These are phyloP conservation scores for Poeciliopsis presidionis DNA, from an alignment of 2,797 vertebrate genomes.

Conservation along the genomic window DNA sequence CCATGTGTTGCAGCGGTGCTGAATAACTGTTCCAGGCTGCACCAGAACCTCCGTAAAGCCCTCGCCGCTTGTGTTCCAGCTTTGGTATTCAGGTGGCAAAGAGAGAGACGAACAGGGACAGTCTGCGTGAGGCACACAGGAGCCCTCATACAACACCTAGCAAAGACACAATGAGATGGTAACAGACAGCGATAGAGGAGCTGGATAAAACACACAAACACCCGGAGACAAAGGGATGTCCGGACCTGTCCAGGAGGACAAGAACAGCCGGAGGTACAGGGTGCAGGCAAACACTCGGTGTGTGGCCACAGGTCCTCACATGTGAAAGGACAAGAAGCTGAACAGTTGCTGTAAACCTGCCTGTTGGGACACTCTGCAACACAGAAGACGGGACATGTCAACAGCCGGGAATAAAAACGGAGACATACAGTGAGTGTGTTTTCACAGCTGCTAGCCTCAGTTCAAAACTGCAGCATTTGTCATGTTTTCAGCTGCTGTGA, in stretches of 20 bases:
- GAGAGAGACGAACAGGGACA: constrained; percentile 82
- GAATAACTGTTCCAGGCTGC: constrained; percentile 73
- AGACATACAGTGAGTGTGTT: background rate
- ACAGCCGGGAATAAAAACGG: background rate
- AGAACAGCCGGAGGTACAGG: constrained; percentile 83
- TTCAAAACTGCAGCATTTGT: too few relatives aligned
- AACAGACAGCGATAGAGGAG: background rate
- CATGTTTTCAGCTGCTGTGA: too few relatives aligned
- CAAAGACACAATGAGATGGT: background rate
- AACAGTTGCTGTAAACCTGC: constrained; percentile 80
- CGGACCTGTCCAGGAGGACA: constrained; percentile 84
- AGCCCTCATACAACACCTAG: constrained; percentile 80
- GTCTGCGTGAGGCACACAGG: constrained; percentile 71
- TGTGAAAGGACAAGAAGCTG: constrained; percentile 81
- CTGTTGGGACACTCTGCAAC: constrained; percentile 81
- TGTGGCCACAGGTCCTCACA: constrained; percentile 85
- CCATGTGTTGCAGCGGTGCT: constrained; percentile 86
- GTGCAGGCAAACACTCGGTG: constrained; percentile 77
- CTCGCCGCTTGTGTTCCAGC: constrained; percentile 68
- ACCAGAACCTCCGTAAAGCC: constrained; percentile 59
- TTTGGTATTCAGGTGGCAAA: constrained; percentile 52
- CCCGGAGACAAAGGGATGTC: background rate
- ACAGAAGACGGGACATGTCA: background rate
- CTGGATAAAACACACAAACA: background rate
- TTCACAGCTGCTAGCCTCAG: too few relatives aligned